A percentile compares a stretch with the other conserved stretches of the same genome.
Conservation (phyloP, 2,113 vertebrate genomes). For the Hassar affinis region DNA sequence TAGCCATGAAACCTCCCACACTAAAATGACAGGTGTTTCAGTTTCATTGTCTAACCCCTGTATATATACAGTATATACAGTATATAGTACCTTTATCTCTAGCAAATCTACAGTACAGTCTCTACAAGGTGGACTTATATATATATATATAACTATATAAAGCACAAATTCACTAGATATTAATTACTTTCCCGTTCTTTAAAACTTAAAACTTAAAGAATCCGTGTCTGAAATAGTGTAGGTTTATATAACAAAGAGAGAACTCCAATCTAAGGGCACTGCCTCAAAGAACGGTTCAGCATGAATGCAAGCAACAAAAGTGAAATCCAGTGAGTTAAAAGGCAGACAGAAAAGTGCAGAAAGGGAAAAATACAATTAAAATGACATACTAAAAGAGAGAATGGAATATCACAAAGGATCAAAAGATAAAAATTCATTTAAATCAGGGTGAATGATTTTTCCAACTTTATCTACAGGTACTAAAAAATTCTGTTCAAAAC, state of each 20-base stretch:
- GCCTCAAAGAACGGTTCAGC: not conserved
- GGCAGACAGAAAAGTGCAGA: not conserved
- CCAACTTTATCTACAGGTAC: not conserved
- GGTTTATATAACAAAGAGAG: not conserved
- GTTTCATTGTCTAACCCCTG: too few species aligned
- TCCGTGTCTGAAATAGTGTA: not conserved
- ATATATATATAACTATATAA: not conserved
- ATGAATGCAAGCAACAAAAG: not conserved
- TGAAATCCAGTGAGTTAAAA: not conserved
- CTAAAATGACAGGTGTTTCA: too few species aligned
- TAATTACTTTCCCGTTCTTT: not conserved
- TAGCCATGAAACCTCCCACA: too few species aligned
- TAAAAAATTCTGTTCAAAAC: not conserved
- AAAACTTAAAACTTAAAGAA: not conserved
- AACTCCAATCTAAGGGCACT: not conserved
- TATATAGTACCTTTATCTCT: not conserved
- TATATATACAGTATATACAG: too few species aligned
- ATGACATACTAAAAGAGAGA: not conserved
- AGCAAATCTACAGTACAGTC: not conserved
- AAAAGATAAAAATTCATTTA: not conserved
- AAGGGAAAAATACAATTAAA: not conserved
- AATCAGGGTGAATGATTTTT: not conserved
- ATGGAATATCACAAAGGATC: not conserved
- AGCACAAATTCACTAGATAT: not conserved
- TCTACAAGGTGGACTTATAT: not conserved